Conservation (phyloP, 1,140 invertebrate genomes). For the Pseudomyrmex cubaensis region DNA sequence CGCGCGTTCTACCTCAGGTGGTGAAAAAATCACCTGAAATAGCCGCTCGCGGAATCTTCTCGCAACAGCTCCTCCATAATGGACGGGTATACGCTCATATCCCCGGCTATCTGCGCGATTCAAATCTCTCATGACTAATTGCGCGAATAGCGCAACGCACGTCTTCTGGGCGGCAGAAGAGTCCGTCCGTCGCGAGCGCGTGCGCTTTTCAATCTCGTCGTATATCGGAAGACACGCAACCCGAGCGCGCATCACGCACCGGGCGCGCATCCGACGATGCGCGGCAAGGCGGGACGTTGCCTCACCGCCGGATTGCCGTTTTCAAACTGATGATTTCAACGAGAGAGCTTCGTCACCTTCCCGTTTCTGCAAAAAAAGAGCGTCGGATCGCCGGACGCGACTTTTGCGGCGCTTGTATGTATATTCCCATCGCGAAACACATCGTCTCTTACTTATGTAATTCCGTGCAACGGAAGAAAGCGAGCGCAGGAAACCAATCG, state of each 20-base stretch:
- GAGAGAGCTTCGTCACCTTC: conserved; percentile 47
- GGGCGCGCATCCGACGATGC: conserved; percentile 23
- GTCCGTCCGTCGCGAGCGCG: too few relatives aligned
- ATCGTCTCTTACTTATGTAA: conserved; percentile 26
- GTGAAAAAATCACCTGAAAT: conserved; percentile 16
- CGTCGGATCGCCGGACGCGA: conserved; percentile 28
- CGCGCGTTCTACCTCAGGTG: neutral
- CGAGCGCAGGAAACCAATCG: conserved; percentile 30
- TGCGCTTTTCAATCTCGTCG: conserved; percentile 39
- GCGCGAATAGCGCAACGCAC: conserved; percentile 39
- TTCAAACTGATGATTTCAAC: conserved; percentile 63
- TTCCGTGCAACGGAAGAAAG: conserved; percentile 25
- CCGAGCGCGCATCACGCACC: conserved; percentile 32
- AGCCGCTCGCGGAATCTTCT: conserved; percentile 16
- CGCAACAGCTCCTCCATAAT: conserved; percentile 24
- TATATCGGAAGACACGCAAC: conserved; percentile 54
- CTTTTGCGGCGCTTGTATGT: neutral
- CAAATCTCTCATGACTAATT: conserved; percentile 60
- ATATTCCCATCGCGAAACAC: neutral
- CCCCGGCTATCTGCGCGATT: conserved; percentile 28
- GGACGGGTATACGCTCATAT: neutral
- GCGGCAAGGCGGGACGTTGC: conserved; percentile 57
- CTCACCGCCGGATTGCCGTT: conserved; percentile 47
- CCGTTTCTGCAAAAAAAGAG: conserved; percentile 17
- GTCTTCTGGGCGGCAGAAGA: too few relatives aligned